Percentiles rank a stretch among this genome's conserved stretches.
Conservation (phyloP, 2,888 invertebrate genomes). For the Drosophila mayaguana region DNA sequence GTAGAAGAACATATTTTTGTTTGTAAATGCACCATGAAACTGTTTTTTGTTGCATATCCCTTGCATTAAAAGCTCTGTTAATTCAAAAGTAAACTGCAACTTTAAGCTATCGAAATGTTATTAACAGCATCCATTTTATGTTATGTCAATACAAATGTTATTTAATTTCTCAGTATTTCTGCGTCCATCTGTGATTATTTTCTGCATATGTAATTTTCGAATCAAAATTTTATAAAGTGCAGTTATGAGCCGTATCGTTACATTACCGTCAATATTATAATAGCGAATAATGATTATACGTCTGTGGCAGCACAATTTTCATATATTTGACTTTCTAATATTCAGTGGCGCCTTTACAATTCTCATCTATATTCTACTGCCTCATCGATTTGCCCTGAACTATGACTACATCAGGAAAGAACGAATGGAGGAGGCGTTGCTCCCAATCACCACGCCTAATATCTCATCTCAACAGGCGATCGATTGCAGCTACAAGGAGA, state of each 20-base stretch:
- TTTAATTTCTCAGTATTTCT: background rate
- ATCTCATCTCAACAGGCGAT: constrained; percentile 83
- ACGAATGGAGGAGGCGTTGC: constrained; percentile 85
- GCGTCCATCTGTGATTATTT: constrained; percentile 8
- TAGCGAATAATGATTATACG: constrained; percentile 67
- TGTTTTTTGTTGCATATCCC: background rate
- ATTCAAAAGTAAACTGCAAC: background rate
- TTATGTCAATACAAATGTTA: constrained; percentile 1
- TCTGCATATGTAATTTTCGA: background rate
- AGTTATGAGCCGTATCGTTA: constrained; percentile 30
- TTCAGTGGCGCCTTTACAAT: constrained; percentile 57
- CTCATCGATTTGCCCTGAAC: constrained; percentile 83
- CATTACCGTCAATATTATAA: constrained; percentile 12
- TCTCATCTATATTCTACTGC: constrained; percentile 74
- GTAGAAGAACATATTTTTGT: background rate
- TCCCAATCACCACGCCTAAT: constrained; percentile 84
- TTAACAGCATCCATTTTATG: constrained; percentile 4
- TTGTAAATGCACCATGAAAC: background rate
- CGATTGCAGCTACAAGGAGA: constrained; percentile 83
- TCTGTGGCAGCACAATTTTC: constrained; percentile 67
- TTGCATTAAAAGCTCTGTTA: too few species aligned
- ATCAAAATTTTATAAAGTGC: constrained; percentile 5
- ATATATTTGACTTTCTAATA: constrained; percentile 67
- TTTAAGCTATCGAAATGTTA: background rate
- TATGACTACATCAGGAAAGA: constrained; percentile 86